phyloP scores from a whole-genome alignment of 2,797 vertebrate genomes.

The Oreortyx pictus region DNA sequence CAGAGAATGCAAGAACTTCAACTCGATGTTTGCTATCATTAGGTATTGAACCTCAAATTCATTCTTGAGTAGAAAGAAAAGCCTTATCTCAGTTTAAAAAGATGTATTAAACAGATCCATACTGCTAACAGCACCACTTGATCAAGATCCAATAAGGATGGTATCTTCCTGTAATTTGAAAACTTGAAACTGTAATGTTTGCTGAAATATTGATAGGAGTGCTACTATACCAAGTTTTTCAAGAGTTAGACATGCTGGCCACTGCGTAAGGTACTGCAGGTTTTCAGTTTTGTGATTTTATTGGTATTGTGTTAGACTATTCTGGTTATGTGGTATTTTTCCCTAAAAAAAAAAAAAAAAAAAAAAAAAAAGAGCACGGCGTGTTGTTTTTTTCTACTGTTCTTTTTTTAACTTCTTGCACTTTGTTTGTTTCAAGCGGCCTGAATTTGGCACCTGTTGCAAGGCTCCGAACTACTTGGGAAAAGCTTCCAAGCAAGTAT shows the following conservation, averaged over 20 bases:
- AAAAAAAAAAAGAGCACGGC: background rate
- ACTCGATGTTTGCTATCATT: slow-evolving; percentile 99
- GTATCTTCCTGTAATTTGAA: background rate
- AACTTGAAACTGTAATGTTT: background rate
- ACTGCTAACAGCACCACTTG: background rate
- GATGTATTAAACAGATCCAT: background rate
- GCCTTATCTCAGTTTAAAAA: background rate
- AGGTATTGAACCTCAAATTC: slow-evolving; percentile 82
- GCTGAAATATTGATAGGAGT: background rate
- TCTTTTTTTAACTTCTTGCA: slow-evolving; percentile 35
- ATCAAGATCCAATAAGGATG: background rate
- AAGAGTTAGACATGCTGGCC: background rate
- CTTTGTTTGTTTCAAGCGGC: slow-evolving; percentile 81
- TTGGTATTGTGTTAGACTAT: background rate
- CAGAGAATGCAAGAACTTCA: slow-evolving; percentile 99
- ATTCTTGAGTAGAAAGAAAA: background rate
- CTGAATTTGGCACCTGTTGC: slow-evolving; percentile 96
- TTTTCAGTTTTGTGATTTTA: background rate
- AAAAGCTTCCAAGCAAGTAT: slow-evolving; percentile 98
- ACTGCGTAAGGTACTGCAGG: background rate
- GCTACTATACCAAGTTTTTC: background rate
- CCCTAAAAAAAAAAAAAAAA: background rate
- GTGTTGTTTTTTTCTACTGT: background rate
- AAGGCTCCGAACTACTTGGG: slow-evolving; percentile 95
- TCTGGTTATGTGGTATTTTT: background rate